Evolutionary conservation across 2,113 vertebrate species (phyloP).

Genomic region (Trochalopteron elliotii): DNA sequence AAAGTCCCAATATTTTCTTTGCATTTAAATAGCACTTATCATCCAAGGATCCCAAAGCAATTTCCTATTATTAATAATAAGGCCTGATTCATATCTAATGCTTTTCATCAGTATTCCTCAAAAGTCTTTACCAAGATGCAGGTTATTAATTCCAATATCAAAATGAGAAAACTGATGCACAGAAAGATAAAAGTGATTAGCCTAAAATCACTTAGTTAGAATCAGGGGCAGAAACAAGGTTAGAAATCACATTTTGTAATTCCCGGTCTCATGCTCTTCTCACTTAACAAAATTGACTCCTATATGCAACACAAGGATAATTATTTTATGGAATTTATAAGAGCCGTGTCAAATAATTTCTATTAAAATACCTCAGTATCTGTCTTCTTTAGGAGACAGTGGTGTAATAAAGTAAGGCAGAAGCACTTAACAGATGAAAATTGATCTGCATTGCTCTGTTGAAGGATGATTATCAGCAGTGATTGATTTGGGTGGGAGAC

Average conservation of each 20-base stretch:
- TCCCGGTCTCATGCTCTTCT: neutral
- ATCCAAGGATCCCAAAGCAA: conserved; percentile 55
- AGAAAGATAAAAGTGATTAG: conserved; percentile 35
- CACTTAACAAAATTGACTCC: neutral
- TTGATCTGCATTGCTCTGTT: neutral
- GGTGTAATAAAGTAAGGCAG: neutral
- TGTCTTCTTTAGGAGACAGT: neutral
- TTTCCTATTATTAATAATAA: conserved; percentile 60
- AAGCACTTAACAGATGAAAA: neutral
- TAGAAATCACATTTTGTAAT: neutral
- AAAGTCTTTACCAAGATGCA: conserved; percentile 15
- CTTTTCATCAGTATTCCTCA: conserved; percentile 43
- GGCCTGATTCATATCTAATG: conserved; percentile 38
- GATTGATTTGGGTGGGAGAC: neutral
- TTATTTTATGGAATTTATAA: conserved; percentile 19
- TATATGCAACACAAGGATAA: neutral
- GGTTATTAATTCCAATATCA: conserved; percentile 40
- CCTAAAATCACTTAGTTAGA: neutral
- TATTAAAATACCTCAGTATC: neutral
- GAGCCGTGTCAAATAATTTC: neutral
- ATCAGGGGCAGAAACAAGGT: neutral
- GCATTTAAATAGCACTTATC: conserved; percentile 50
- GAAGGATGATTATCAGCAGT: neutral
- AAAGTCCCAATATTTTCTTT: conserved; percentile 62
- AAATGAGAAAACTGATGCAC: conserved; percentile 14